These are phyloP conservation scores for Brachirus orientalis DNA, from an alignment of 2,113 vertebrate genomes.

Conservation along the genomic window DNA sequence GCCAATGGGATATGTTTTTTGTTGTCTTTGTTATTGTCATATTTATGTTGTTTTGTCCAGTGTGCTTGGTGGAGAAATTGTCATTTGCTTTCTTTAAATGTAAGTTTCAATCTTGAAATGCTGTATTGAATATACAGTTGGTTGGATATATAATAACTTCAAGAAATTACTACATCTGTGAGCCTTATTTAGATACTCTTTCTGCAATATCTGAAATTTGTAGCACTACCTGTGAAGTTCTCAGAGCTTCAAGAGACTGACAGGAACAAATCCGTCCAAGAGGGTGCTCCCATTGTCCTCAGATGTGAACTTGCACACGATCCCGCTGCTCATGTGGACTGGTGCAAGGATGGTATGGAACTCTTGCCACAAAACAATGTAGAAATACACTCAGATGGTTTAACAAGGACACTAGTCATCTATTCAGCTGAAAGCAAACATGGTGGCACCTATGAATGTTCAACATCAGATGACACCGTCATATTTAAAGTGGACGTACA, in stretches of 20 bases:
- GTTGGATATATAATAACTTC: constrained; percentile 4
- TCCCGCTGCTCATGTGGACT: constrained; percentile 67
- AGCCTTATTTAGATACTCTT: constrained; percentile 42
- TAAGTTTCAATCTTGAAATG: constrained; percentile 2
- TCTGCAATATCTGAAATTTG: constrained; percentile 66
- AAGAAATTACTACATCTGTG: background rate
- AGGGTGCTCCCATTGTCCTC: constrained; percentile 73
- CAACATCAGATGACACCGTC: constrained; percentile 73
- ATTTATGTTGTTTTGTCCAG: constrained; percentile 30
- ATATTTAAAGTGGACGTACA: constrained; percentile 80
- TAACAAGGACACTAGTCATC: constrained; percentile 69
- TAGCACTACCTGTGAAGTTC: constrained; percentile 78
- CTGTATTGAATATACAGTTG: constrained; percentile 10
- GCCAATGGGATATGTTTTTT: background rate
- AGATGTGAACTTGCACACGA: constrained; percentile 77
- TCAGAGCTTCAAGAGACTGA: constrained; percentile 70
- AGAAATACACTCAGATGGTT: constrained; percentile 70
- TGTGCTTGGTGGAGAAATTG: constrained; percentile 4
- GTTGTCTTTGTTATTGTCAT: constrained; percentile 35
- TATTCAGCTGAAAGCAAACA: constrained; percentile 71
- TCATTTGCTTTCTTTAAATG: constrained; percentile 3
- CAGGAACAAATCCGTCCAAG: constrained; percentile 63
- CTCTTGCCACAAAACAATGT: constrained; percentile 66
- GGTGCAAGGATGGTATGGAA: constrained; percentile 79
- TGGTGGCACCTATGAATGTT: constrained; percentile 79